phyloP scores from a whole-genome alignment of 2,797 vertebrate species.

The Coregonus suidteri region DNA sequence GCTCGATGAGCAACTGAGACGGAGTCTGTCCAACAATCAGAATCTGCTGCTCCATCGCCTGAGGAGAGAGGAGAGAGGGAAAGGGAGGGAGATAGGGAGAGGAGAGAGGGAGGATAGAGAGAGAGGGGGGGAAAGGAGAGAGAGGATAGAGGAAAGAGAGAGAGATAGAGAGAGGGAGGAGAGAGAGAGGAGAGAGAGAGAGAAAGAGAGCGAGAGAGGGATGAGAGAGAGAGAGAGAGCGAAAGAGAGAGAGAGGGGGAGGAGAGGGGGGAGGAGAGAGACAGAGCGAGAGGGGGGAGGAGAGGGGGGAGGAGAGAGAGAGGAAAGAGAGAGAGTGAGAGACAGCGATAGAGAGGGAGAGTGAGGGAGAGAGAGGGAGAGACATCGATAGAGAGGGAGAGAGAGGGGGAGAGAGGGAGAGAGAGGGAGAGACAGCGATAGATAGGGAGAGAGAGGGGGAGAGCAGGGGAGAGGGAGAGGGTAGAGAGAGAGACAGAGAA shows the following conservation, averaged over 20 bases:
- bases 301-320: not conserved
- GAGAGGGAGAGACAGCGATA: not conserved
- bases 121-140: conserved; percentile 36
- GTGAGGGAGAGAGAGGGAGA: conserved; percentile 7
- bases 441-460: not conserved
- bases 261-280: not conserved
- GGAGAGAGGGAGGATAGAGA: not conserved
- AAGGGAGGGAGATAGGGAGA: not conserved
- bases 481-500: conserved; percentile 31
- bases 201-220: conserved; percentile 5
- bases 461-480: conserved; percentile 4
- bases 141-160: conserved; percentile 27
- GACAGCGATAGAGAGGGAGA: not conserved
- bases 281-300: not conserved
- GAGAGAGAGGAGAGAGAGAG: conserved; percentile 21
- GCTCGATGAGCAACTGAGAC: conserved; percentile 99
- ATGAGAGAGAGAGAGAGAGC: conserved; percentile 46
- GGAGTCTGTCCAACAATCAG: conserved; percentile 99
- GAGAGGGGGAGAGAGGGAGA: not conserved
- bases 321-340: not conserved
- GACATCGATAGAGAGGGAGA: not conserved
- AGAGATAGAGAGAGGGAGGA: not conserved
- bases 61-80: conserved; percentile 23
- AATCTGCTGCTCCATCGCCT: conserved; percentile 78
- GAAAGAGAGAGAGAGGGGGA: conserved; percentile 23